Percentiles rank a stretch among this genome's conserved stretches.
Evolutionary conservation across 2,113 vertebrate species (phyloP).

Genomic region (Shinisaurus crocodilurus): DNA sequence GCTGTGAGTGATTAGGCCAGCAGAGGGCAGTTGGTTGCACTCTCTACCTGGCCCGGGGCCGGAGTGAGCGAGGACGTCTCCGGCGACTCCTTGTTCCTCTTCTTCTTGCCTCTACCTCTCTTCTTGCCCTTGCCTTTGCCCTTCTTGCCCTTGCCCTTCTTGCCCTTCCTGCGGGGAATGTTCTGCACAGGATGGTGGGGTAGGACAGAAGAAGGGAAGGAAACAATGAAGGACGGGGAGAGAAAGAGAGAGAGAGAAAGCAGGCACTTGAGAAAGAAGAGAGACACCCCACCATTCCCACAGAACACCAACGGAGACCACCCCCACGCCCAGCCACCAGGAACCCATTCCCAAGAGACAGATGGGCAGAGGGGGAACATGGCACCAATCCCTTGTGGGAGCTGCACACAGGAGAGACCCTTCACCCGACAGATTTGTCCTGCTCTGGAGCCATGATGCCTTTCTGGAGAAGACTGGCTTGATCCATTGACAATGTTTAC

Average conservation of each 20-base stretch:
- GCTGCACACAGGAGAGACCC: neutral
- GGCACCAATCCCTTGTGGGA: neutral
- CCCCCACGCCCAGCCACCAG: slow-evolving; percentile 4
- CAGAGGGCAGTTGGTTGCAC: slow-evolving; percentile 16
- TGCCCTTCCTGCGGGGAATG: slow-evolving; percentile 61
- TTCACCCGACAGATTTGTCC: neutral
- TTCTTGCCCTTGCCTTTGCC: slow-evolving; percentile 83
- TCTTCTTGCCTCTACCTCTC: slow-evolving; percentile 81
- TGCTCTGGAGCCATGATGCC: neutral
- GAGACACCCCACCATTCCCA: neutral
- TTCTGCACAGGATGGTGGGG: slow-evolving; percentile 15
- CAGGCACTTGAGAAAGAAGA: slow-evolving; percentile 30
- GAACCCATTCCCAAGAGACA: slow-evolving; percentile 15
- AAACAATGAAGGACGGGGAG: slow-evolving; percentile 15
- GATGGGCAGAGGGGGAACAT: neutral
- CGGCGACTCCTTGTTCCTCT: slow-evolving; percentile 79
- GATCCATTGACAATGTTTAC: neutral
- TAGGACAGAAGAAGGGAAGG: neutral
- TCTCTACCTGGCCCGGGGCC: slow-evolving; percentile 58
- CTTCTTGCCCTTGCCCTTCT: slow-evolving; percentile 80
- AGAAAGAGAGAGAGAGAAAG: neutral
- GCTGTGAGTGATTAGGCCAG: neutral
- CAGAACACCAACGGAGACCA: slow-evolving; percentile 1
- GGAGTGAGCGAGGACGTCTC: neutral
- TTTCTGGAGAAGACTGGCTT: neutral